These are phyloP conservation scores for Mirza zaza DNA, from an alignment of 2,113 vertebrate species.

Conservation along the genomic window DNA sequence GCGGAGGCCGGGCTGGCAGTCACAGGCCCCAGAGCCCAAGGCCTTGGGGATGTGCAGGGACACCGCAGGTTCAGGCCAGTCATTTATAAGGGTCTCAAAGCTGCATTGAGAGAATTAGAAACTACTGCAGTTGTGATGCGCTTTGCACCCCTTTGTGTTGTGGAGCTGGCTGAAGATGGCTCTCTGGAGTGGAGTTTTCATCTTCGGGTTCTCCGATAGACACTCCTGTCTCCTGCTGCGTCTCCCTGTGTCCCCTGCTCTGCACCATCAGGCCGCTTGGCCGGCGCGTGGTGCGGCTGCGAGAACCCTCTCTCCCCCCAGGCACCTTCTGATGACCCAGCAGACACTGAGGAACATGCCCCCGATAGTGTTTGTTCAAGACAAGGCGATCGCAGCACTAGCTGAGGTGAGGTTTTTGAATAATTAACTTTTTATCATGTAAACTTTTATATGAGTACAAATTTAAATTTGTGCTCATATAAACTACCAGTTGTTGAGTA, in stretches of 20 bases:
- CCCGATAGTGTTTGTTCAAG: conserved; percentile 87
- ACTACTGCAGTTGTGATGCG: not conserved
- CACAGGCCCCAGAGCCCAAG: not conserved
- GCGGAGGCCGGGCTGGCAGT: not conserved
- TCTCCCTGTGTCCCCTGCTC: not conserved
- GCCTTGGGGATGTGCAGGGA: not conserved
- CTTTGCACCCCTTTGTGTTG: not conserved
- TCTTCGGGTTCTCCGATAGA: not conserved
- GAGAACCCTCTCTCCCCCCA: conserved; percentile 68
- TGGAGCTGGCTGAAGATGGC: not conserved
- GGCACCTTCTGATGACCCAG: conserved; percentile 87
- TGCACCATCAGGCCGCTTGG: not conserved
- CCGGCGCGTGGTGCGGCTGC: too few species aligned
- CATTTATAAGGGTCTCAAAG: not conserved
- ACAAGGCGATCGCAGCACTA: conserved; percentile 83
- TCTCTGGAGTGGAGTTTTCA: not conserved
- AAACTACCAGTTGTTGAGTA: too few species aligned
- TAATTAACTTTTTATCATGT: not conserved
- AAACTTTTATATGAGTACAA: not conserved
- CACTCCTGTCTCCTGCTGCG: not conserved
- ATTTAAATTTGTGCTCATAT: not conserved
- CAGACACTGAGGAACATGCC: conserved; percentile 87
- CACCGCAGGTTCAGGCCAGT: not conserved
- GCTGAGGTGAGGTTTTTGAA: conserved; percentile 82
- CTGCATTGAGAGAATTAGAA: not conserved